These are phyloP conservation scores for Desmodus rotundus DNA, from an alignment of 2,113 vertebrate genomes.

Conservation along the genomic window DNA sequence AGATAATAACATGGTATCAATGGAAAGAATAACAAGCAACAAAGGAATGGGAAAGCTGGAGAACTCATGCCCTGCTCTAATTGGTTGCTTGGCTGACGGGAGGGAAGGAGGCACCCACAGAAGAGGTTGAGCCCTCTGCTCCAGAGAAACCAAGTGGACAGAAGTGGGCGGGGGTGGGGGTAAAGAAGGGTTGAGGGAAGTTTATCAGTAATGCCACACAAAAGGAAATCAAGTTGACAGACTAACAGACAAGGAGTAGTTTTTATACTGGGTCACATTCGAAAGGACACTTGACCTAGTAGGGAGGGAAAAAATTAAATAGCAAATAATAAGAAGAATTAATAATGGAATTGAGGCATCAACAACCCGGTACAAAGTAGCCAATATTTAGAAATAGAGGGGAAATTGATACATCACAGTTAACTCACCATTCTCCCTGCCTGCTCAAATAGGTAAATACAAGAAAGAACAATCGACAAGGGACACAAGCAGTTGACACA, in stretches of 20 bases:
- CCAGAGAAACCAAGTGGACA: neutral
- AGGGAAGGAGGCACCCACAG: neutral
- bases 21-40: neutral
- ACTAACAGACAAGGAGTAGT: neutral
- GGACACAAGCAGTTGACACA: neutral
- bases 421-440: neutral
- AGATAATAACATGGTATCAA: neutral
- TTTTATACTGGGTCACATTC: neutral
- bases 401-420: neutral
- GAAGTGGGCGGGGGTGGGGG: neutral
- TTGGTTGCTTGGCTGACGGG: neutral
- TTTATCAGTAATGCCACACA: neutral
- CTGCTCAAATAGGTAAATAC: neutral
- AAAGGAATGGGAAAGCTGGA: neutral
- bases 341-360: neutral
- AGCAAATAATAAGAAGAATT: neutral
- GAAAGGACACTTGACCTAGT: neutral
- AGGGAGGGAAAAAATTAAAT: neutral
- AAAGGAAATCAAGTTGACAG: neutral
- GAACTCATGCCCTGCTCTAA: neutral
- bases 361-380: neutral
- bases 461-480: neutral
- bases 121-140: rapidly evolving
- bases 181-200: neutral
- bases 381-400: neutral